Conservation (phyloP, 2,113 vertebrate species). For the Elanoides forficatus region DNA sequence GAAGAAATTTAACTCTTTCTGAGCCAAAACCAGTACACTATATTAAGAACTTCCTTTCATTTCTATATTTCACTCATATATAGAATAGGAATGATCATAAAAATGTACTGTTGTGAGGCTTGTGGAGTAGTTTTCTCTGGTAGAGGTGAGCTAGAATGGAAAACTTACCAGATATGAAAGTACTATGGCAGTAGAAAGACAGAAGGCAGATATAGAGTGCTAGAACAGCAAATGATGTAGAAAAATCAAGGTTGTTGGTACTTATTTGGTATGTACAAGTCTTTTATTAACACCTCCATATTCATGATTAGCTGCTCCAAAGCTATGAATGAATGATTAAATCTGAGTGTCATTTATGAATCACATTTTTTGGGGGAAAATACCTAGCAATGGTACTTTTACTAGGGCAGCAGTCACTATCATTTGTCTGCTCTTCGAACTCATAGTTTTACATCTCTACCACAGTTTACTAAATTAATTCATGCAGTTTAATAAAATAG, state of each 20-base stretch:
- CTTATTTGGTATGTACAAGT: not conserved
- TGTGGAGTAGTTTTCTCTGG: not conserved
- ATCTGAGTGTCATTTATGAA: not conserved
- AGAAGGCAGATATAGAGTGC: not conserved
- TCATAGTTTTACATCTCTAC: not conserved
- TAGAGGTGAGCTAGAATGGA: not conserved
- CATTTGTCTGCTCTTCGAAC: not conserved
- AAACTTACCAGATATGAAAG: not conserved
- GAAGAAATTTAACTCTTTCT: not conserved
- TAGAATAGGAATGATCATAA: not conserved
- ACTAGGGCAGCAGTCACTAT: not conserved
- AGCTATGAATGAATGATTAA: not conserved
- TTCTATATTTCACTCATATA: not conserved
- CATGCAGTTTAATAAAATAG: not conserved
- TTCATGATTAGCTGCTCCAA: not conserved
- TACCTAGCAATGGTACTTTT: not conserved
- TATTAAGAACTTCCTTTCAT: not conserved
- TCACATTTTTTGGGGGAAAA: not conserved
- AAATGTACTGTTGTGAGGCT: not conserved
- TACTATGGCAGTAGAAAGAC: not conserved
- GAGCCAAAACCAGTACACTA: not conserved
- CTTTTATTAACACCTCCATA: not conserved
- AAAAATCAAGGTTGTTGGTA: not conserved
- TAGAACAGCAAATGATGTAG: not conserved
- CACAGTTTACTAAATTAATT: not conserved